Conservation (phyloP, 2,113 vertebrate genomes). For the Vulpes ferrilata region DNA sequence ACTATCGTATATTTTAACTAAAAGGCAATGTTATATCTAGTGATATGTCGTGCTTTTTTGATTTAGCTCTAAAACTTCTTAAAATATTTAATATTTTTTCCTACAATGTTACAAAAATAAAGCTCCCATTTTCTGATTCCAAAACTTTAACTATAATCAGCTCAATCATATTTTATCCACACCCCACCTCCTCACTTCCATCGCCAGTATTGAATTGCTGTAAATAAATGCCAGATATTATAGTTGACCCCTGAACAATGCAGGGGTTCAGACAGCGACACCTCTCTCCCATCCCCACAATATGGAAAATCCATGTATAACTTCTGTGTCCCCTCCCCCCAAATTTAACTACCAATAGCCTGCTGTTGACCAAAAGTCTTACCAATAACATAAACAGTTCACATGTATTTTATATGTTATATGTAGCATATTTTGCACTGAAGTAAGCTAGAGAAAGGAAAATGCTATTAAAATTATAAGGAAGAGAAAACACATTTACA, state of each 20-base stretch:
- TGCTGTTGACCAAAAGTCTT: background rate
- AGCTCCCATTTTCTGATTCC: background rate
- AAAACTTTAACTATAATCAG: background rate
- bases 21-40: background rate
- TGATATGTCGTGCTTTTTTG: background rate
- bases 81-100: background rate
- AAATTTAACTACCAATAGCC: background rate
- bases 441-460: background rate
- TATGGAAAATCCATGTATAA: background rate
- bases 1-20: background rate
- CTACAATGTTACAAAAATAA: background rate
- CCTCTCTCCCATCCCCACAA: background rate
- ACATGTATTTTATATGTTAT: background rate
- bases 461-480: background rate
- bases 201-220: background rate
- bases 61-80: background rate
- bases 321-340: background rate
- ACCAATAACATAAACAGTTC: background rate
- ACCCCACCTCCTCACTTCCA: background rate
- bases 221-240: background rate
- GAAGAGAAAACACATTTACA: background rate
- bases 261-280: background rate
- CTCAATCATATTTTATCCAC: background rate
- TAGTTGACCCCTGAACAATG: background rate
- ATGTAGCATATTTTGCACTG: background rate